Conservation (phyloP, 1,140 invertebrate genomes). For the Brachionus asplanchnoidis region DNA sequence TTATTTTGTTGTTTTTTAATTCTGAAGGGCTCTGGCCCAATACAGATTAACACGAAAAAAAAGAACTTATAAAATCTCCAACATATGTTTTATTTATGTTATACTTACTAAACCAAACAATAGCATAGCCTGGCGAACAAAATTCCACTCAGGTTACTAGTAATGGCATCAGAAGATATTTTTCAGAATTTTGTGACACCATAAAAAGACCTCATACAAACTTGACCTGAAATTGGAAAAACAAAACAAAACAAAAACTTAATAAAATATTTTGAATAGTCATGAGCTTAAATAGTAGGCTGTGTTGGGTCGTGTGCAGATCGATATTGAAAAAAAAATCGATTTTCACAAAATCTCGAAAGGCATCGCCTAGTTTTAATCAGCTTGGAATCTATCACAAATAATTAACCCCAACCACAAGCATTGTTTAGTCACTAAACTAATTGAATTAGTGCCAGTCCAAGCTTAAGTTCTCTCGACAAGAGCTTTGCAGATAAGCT, state of each 20-base stretch:
- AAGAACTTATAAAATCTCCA: not conserved
- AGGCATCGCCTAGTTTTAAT: slow-evolving; percentile 3
- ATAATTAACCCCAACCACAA: not conserved
- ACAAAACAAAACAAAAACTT: not conserved
- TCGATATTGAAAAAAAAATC: not conserved
- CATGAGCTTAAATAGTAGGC: not conserved
- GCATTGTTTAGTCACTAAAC: not conserved
- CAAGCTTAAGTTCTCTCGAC: not conserved
- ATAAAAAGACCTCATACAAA: not conserved
- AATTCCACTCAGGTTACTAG: not conserved
- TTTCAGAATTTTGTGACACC: not conserved
- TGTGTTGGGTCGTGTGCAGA: not conserved
- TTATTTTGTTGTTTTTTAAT: too few species aligned
- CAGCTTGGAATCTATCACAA: not conserved
- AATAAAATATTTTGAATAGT: not conserved
- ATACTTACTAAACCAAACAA: not conserved
- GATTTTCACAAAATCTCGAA: slow-evolving; percentile 6
- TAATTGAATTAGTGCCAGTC: slow-evolving; percentile 1
- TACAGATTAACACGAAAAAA: too few species aligned
- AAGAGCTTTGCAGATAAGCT: not conserved
- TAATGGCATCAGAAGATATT: not conserved
- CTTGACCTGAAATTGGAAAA: not conserved
- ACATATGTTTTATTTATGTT: not conserved
- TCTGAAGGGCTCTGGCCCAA: too few species aligned
- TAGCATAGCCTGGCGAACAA: not conserved